Evolutionary conservation across 1,140 invertebrate species (phyloP).

Genomic region (Cotesia glomerata): DNA sequence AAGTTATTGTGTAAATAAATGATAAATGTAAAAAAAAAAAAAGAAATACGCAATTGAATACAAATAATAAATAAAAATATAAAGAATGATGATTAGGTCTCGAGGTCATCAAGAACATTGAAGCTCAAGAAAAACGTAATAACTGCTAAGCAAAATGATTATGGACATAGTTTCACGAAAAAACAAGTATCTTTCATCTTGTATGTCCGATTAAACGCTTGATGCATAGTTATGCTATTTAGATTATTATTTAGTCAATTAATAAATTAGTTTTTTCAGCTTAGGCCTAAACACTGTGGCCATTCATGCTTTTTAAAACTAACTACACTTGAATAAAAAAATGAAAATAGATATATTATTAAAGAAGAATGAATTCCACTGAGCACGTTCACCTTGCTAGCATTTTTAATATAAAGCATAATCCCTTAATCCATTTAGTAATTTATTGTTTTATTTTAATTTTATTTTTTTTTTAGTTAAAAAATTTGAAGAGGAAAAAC

Average conservation of each 20-base stretch:
- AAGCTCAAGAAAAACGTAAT: conserved; percentile 2
- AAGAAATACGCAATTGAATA: neutral
- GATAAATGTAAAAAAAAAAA: neutral
- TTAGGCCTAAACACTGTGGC: conserved; percentile 14
- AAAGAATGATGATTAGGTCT: neutral
- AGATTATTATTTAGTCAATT: neutral
- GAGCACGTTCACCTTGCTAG: conserved; percentile 15
- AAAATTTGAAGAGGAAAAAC: neutral
- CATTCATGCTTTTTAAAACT: conserved; percentile 22
- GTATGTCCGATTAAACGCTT: neutral
- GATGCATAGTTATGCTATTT: neutral
- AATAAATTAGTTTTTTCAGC: neutral
- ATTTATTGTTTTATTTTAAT: neutral
- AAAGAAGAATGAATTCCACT: conserved; percentile 5
- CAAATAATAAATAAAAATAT: neutral
- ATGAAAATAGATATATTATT: conserved; percentile 18
- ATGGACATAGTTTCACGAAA: conserved; percentile 46
- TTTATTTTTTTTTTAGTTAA: neutral
- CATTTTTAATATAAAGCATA: conserved; percentile 46
- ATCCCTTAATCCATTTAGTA: conserved; percentile 56
- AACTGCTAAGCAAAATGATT: conserved; percentile 28
- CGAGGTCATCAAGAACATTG: conserved; percentile 1
- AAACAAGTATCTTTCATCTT: conserved; percentile 24
- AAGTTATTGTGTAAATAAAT: neutral
- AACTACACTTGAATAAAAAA: conserved; percentile 5